These are phyloP conservation scores for Encarsia formosa DNA, from an alignment of 2,888 invertebrate genomes.

Conservation along the genomic window DNA sequence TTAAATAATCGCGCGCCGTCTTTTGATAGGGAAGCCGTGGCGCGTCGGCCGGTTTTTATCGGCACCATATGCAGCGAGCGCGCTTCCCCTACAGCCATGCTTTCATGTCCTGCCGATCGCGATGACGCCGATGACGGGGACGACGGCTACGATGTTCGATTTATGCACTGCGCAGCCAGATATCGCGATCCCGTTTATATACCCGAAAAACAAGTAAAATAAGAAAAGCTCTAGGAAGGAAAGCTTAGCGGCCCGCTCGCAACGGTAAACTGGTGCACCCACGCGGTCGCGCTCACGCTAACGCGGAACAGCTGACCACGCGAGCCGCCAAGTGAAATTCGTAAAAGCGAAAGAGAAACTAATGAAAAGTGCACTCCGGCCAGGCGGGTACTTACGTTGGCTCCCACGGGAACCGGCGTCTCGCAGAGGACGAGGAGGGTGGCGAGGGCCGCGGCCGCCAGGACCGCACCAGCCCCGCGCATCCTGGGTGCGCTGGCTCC, in stretches of 20 bases:
- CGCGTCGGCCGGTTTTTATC: slow-evolving; percentile 14
- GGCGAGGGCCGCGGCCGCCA: not conserved
- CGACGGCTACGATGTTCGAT: too few relatives aligned
- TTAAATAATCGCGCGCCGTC: slow-evolving; percentile 5
- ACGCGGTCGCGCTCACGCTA: not conserved
- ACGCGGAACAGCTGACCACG: too few relatives aligned
- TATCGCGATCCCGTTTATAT: too few relatives aligned
- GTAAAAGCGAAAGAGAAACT: too few relatives aligned
- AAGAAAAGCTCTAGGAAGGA: too few relatives aligned
- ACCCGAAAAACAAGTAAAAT: too few relatives aligned
- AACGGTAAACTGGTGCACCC: not conserved
- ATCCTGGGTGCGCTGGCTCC: not conserved
- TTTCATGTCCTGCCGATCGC: not conserved
- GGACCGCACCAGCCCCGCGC: not conserved
- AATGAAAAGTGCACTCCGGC: too few relatives aligned
- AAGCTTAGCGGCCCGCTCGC: too few relatives aligned
- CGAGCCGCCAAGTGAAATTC: too few relatives aligned
- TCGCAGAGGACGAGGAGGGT: not conserved
- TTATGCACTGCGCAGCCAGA: too few relatives aligned
- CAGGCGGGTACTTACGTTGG: not conserved
- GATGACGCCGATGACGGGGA: too few relatives aligned
- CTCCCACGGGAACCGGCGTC: not conserved
- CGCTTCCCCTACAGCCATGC: not conserved
- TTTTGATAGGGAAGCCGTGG: not conserved
- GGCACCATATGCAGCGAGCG: not conserved